Percentiles rank a stretch among this genome's conserved stretches.
Conservation (phyloP, 2,113 vertebrate species). For the Corythornis madagascariensis region DNA sequence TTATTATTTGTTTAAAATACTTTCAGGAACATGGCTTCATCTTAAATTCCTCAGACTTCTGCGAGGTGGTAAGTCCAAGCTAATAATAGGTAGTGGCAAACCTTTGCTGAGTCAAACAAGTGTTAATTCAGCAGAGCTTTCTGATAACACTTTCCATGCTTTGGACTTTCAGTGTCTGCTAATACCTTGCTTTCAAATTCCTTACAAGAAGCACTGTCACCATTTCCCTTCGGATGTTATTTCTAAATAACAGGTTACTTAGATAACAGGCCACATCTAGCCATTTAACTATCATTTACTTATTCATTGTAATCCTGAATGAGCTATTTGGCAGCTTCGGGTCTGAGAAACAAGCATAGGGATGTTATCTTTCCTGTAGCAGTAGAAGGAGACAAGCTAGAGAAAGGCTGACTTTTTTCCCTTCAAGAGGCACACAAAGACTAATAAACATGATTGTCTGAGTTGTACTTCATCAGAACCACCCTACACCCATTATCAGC, state of each 20-base stretch:
- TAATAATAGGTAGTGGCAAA: neutral
- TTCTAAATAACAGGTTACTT: neutral
- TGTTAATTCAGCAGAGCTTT: neutral
- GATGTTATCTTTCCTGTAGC: neutral
- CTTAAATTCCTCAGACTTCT: neutral
- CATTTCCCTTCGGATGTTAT: neutral
- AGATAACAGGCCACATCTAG: neutral
- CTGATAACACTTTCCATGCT: neutral
- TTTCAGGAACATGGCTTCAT: neutral
- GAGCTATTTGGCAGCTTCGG: neutral
- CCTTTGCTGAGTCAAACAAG: neutral
- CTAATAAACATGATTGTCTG: neutral
- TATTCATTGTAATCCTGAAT: neutral
- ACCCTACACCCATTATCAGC: neutral
- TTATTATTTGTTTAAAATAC: neutral
- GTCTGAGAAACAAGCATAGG: accelerated
- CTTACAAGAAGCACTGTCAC: neutral
- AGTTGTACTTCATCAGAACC: neutral
- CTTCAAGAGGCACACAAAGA: neutral
- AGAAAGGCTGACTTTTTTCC: neutral
- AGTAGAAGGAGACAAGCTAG: neutral
- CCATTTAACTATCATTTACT: neutral
- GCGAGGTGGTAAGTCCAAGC: neutral
- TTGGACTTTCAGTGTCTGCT: neutral
- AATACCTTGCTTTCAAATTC: neutral